Conservation (phyloP, 2,888 invertebrate genomes). For the Trisateles emortualis region DNA sequence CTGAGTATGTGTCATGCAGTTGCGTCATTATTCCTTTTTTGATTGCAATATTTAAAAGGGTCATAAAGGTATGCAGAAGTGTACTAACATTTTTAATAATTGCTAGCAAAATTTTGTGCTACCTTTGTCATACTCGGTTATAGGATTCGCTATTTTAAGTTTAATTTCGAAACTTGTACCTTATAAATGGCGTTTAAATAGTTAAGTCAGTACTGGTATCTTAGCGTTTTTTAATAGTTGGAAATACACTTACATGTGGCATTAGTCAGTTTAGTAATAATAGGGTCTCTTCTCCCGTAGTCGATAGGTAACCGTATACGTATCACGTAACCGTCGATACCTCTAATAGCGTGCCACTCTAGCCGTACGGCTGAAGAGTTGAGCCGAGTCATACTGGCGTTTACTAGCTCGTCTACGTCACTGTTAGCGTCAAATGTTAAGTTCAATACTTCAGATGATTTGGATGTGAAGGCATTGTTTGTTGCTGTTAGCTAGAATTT, state of each 20-base stretch:
- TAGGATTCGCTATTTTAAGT: too few relatives aligned
- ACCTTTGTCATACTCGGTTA: too few relatives aligned
- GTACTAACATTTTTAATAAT: too few relatives aligned
- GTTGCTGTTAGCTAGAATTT: conserved; percentile 90
- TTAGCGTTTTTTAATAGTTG: too few relatives aligned
- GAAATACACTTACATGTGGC: conserved; percentile 83
- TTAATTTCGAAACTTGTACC: too few relatives aligned
- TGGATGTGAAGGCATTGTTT: conserved; percentile 88
- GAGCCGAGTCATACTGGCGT: conserved; percentile 80
- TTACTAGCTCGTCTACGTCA: conserved; percentile 87
- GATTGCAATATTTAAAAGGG: too few relatives aligned
- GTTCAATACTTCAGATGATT: conserved; percentile 85
- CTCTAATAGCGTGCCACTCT: conserved; percentile 87
- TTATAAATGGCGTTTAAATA: too few relatives aligned
- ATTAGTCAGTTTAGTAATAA: conserved; percentile 72
- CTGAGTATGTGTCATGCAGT: too few relatives aligned
- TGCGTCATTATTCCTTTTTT: too few relatives aligned
- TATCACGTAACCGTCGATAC: conserved; percentile 88
- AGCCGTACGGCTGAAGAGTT: conserved; percentile 86
- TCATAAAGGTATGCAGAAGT: too few relatives aligned
- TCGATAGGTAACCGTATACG: conserved; percentile 73
- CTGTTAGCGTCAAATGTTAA: conserved; percentile 89
- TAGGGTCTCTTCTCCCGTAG: not conserved
- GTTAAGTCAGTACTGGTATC: too few relatives aligned
- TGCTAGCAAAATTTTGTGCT: not conserved